Conservation (phyloP, 2,797 vertebrate genomes). For the Schizopygopsis pylzovi region DNA sequence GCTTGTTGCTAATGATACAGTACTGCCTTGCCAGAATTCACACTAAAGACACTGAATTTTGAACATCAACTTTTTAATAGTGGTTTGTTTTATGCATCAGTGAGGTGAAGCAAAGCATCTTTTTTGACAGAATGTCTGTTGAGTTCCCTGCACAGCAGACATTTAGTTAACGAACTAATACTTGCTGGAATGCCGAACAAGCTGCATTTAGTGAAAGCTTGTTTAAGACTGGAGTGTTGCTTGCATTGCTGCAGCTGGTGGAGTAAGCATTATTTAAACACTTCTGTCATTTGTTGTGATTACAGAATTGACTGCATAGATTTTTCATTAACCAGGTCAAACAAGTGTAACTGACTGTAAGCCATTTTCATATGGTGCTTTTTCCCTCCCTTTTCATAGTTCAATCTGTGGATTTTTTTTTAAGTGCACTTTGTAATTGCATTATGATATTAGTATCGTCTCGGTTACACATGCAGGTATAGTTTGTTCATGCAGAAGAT, state of each 20-base stretch:
- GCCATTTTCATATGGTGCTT: neutral
- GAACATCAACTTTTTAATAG: conserved; percentile 4
- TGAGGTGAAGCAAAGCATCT: neutral
- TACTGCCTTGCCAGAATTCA: neutral
- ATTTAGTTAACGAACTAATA: neutral
- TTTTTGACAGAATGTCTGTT: neutral
- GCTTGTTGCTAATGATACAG: neutral
- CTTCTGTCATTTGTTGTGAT: neutral
- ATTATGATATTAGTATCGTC: neutral
- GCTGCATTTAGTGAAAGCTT: neutral
- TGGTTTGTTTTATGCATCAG: conserved; percentile 26
- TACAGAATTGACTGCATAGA: neutral
- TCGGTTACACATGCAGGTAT: neutral
- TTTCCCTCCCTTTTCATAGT: neutral
- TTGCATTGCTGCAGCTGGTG: neutral
- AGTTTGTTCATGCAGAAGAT: neutral
- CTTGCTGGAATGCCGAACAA: neutral
- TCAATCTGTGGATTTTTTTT: neutral
- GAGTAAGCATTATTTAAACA: conserved; percentile 1
- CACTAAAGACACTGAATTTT: conserved; percentile 52
- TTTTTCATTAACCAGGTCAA: neutral
- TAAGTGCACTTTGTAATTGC: neutral
- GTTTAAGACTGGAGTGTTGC: neutral
- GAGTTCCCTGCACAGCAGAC: neutral
- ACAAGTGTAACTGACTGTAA: conserved; percentile 29